A percentile compares a stretch with the other conserved stretches of the same genome.
Evolutionary conservation across 1,140 invertebrate genomes (phyloP).

Genomic region (Drosophila fuyamai): DNA sequence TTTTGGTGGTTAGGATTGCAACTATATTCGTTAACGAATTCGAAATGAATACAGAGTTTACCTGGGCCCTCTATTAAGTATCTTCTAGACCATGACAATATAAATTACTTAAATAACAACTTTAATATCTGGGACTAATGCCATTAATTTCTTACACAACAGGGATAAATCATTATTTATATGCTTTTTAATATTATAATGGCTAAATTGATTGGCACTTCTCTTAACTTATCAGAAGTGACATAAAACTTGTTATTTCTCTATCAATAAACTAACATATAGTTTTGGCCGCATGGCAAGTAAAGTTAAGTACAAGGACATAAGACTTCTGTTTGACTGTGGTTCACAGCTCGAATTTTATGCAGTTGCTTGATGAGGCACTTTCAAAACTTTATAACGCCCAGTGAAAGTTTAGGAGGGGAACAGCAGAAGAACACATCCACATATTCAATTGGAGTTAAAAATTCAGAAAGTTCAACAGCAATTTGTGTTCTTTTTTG

Average conservation of each 20-base stretch:
- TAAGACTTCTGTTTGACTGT: background rate
- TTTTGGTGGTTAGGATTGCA: too few species aligned
- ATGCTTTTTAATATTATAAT: too few species aligned
- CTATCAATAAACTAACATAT: background rate
- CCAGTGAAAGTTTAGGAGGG: constrained; percentile 20
- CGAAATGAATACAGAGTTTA: too few species aligned
- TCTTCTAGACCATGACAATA: too few species aligned
- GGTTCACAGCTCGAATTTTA: background rate
- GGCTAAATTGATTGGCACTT: too few species aligned
- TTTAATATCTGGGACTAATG: too few species aligned
- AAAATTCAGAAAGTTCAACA: constrained; percentile 52
- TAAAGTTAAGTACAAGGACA: background rate
- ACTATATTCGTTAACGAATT: too few species aligned
- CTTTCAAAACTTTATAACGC: constrained; percentile 49
- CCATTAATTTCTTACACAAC: too few species aligned
- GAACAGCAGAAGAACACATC: constrained; percentile 6
- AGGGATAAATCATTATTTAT: too few species aligned
- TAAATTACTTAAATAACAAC: too few species aligned
- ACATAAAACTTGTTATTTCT: too few species aligned
- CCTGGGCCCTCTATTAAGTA: too few species aligned
- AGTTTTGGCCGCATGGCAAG: background rate
- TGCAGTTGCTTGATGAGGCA: constrained; percentile 22
- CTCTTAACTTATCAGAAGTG: background rate
- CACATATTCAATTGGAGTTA: constrained; percentile 73
- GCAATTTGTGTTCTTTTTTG: constrained; percentile 56